Conservation (phyloP, 2,888 invertebrate genomes). For the Euclidia mi region DNA sequence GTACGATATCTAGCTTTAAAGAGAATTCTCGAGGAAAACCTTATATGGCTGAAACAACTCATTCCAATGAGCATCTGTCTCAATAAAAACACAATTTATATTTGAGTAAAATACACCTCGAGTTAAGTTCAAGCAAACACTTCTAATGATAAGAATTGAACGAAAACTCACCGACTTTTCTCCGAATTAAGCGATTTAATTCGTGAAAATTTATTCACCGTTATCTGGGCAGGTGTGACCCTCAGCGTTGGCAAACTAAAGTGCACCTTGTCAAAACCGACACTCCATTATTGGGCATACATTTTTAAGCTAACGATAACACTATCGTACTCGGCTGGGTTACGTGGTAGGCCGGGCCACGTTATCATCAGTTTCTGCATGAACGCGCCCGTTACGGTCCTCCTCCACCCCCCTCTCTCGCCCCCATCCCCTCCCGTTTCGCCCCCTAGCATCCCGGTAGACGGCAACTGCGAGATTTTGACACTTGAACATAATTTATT, state of each 20-base stretch:
- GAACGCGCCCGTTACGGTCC: conserved; percentile 87
- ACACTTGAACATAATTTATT: conserved; percentile 87
- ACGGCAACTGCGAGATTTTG: conserved; percentile 82
- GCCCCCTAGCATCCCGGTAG: conserved; percentile 58
- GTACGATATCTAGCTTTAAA: no score
- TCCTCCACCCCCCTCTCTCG: conserved; percentile 53
- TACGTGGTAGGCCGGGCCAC: conserved; percentile 86
- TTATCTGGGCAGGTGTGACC: conserved; percentile 58
- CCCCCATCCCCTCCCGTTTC: conserved; percentile 40
- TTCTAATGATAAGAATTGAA: conserved; percentile 42
- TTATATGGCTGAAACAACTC: no score
- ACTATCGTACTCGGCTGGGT: conserved; percentile 79
- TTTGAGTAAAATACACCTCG: conserved; percentile 24
- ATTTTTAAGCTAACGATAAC: conserved; percentile 84
- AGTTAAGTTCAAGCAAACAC: conserved; percentile 26
- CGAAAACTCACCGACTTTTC: conserved; percentile 31
- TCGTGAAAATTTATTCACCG: conserved; percentile 44
- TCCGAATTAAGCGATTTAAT: conserved; percentile 24
- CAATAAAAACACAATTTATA: conserved; percentile 19
- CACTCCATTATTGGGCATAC: conserved; percentile 84
- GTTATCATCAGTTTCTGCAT: conserved; percentile 90
- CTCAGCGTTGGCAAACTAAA: conserved; percentile 59
- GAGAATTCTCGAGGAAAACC: no score
- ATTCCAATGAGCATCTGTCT: no score
- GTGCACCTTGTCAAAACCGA: conserved; percentile 68